Base-by-base conservation (phyloP, 2,888 invertebrate genomes). In the Drosophila formosana region DNA sequence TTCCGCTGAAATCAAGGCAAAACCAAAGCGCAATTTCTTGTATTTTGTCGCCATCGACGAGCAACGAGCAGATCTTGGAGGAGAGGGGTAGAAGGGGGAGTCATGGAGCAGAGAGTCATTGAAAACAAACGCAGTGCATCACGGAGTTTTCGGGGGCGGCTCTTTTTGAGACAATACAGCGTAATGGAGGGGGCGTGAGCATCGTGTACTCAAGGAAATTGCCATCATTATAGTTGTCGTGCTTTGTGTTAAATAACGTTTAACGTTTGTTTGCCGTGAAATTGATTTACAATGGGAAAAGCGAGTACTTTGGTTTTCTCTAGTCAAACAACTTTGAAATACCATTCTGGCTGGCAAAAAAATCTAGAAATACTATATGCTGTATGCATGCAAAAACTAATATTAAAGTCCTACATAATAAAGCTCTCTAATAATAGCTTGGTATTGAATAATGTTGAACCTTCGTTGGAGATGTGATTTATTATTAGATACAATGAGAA, bases 151-250 rank as follows among this genome's bases (percentile, higher is more conserved):
- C 37, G 34, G 52, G 28, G 51, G 41, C 58, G 55, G 60, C 79
- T 66, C 74, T 66, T 55, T 61, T 50, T 51, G 67, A 63, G 63
- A 76, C 37, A 68, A 62, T 65, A 25, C 45, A n/a, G 13, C 13
- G 39, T 18, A 47, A 50, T 26, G 37, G 37, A 5, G 51, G 72
- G 45, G 67, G 56, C 39, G 75, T 37, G 75, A 72, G 72, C 71
- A 71, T 51, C 73, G 78, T 88, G 73, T 88, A 81, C 90, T 90
- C 82, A 74, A 89, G 90, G 90, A 89, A 89, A 89, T 89, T 89
- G 90, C 90, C 90, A 88, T 90, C 90, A 89, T 89, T 89, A 90
- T 77, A 78, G 76, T 75, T 79, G 80, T 77, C 84, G 78, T 78
- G 57, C 88, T 81, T 61, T 81, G 82, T 85, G 77, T 76, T 90